phyloP scores from a whole-genome alignment of 2,113 vertebrate genomes.

The Bubo scandiacus region DNA sequence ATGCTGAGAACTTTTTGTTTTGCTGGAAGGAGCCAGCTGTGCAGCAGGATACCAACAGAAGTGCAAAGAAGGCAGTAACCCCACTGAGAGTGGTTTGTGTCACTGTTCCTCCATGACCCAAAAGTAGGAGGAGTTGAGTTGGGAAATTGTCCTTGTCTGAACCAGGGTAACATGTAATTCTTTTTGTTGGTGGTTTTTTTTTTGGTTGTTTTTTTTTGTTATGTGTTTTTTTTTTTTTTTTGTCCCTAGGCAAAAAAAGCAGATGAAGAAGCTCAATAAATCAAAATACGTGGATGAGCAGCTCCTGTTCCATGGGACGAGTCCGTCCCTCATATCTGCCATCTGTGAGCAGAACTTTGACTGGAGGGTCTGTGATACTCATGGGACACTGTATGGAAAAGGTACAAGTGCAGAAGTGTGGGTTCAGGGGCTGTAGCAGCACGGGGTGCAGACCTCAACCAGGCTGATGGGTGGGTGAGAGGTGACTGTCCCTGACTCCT shows the following conservation, averaged over 20 bases:
- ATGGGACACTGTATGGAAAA: constrained; percentile 87
- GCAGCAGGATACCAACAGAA: constrained; percentile 11
- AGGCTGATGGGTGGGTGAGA: neutral
- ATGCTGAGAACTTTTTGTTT: constrained; percentile 40
- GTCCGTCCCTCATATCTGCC: constrained; percentile 43
- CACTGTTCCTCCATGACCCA: neutral
- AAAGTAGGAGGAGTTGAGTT: neutral
- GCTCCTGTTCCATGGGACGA: constrained; percentile 89
- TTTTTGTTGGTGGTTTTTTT: neutral
- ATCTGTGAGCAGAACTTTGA: constrained; percentile 91
- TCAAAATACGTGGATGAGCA: constrained; percentile 67
- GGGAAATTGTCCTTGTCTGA: constrained; percentile 5
- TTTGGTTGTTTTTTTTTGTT: no score
- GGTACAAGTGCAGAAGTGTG: constrained; percentile 69
- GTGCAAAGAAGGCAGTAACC: neutral
- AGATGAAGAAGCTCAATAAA: constrained; percentile 81
- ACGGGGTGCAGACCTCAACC: neutral
- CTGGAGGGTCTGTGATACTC: constrained; percentile 88
- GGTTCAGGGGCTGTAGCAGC: neutral
- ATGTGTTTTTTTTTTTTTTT: neutral
- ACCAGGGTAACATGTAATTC: neutral
- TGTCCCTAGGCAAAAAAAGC: constrained; percentile 83
- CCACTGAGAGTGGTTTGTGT: neutral
- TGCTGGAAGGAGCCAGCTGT: constrained; percentile 12
- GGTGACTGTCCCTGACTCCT: neutral